Evolutionary conservation across 2,113 vertebrate genomes (phyloP).

Genomic region (Festucalex cinctus): DNA sequence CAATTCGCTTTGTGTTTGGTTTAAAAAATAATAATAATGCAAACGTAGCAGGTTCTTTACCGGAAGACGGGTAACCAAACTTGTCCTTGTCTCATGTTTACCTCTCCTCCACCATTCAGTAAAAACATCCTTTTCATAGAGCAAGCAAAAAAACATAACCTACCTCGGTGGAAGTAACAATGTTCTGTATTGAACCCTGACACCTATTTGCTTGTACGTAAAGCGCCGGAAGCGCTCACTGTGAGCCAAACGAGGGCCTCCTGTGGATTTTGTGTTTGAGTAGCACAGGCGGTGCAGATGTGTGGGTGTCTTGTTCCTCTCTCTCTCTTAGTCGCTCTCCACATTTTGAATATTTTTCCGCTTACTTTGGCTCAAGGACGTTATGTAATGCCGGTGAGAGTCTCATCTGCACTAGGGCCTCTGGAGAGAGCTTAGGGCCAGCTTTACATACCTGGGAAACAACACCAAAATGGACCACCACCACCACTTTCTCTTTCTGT

Average conservation of each 20-base stretch:
- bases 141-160: not conserved
- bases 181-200: constrained; percentile 20
- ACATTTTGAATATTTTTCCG: constrained; percentile 45
- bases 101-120: not conserved
- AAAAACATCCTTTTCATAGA: not conserved
- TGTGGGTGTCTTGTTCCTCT: constrained; percentile 42
- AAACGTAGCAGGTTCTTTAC: not conserved
- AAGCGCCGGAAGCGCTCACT: constrained; percentile 33
- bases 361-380: constrained; percentile 57
- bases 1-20: not conserved
- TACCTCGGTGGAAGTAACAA: not conserved
- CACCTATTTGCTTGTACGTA: constrained; percentile 1
- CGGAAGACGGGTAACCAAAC: not conserved
- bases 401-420: constrained; percentile 61
- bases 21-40: not conserved
- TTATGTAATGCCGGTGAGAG: constrained; percentile 63
- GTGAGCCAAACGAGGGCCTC: constrained; percentile 28
- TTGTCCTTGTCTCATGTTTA: not conserved
- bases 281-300: constrained; percentile 40
- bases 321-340: constrained; percentile 12
- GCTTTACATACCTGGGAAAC: not conserved
- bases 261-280: constrained; percentile 36
- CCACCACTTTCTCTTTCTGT: not conserved
- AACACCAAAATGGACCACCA: not conserved
- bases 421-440: constrained; percentile 18